Evolutionary conservation across 64 coral and sea anemone species (phyloP).

Genomic region (Pocillopora verrucosa): DNA sequence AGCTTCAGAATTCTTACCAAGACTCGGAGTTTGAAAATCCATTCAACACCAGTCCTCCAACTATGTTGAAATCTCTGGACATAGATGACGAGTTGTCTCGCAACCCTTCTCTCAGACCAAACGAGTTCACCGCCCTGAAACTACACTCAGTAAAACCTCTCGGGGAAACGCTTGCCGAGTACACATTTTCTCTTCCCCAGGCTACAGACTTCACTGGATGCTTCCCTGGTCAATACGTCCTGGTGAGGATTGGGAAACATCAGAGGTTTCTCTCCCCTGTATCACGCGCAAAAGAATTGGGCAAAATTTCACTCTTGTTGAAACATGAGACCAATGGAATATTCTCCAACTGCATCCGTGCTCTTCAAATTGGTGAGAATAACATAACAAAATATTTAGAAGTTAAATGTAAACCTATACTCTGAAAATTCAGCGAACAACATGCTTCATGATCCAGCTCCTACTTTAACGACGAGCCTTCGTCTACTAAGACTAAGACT

Average conservation of each 20-base stretch:
- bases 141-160: conserved; percentile 54
- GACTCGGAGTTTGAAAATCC: conserved; percentile 80
- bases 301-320: conserved; percentile 56
- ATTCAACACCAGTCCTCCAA: conserved; percentile 70
- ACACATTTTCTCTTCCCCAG: conserved; percentile 62
- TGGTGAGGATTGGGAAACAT: conserved; percentile 31
- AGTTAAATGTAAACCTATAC: too few relatives aligned
- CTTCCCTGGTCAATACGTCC: conserved; percentile 65
- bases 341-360: conserved; percentile 40
- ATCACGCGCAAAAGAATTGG: conserved; percentile 53
- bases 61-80: conserved; percentile 30
- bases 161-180: conserved; percentile 36
- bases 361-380: conserved; percentile 47
- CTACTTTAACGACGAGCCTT: too few relatives aligned
- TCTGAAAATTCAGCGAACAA: too few relatives aligned
- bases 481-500: too few relatives aligned
- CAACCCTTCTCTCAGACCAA: conserved; percentile 48
- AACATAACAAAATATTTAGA: not conserved
- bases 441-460: too few relatives aligned
- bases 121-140: conserved; percentile 57
- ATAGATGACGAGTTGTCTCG: conserved; percentile 29
- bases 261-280: conserved; percentile 73
- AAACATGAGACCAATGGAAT: conserved; percentile 59
- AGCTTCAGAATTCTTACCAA: conserved; percentile 31
- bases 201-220: conserved; percentile 64